Conservation (phyloP, 2,113 vertebrate species). For the Periophthalmodon schlosseri region DNA sequence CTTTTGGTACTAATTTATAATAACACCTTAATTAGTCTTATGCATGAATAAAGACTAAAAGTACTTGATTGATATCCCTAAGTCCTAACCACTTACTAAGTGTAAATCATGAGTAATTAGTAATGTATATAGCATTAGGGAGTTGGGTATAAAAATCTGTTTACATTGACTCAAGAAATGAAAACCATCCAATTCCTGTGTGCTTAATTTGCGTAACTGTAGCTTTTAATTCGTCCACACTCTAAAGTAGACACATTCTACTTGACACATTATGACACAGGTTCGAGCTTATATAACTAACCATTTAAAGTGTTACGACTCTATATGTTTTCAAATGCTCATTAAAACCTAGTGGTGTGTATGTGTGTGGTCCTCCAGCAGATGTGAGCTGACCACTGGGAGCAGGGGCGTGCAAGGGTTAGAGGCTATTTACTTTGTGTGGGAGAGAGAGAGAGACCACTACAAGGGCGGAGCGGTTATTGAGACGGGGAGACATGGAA, state of each 20-base stretch:
- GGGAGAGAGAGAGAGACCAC: conserved; percentile 29
- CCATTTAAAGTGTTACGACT: not conserved
- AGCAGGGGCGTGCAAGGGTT: conserved; percentile 18
- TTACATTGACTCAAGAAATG: not conserved
- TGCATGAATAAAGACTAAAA: too few relatives aligned
- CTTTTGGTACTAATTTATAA: too few relatives aligned
- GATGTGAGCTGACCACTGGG: conserved; percentile 63
- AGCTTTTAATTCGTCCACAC: not conserved
- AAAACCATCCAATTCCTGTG: not conserved
- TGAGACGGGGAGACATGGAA: conserved; percentile 48
- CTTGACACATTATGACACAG: not conserved
- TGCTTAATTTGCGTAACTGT: not conserved
- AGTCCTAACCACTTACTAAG: too few relatives aligned
- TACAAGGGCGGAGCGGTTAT: conserved; percentile 46
- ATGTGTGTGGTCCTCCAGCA: conserved; percentile 70
- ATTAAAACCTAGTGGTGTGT: not conserved
- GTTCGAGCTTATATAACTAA: not conserved
- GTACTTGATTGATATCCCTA: too few relatives aligned
- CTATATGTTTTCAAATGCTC: not conserved
- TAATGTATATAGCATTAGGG: too few relatives aligned
- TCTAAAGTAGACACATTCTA: not conserved
- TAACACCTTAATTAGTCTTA: too few relatives aligned
- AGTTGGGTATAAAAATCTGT: not conserved
- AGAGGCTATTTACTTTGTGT: conserved; percentile 48
- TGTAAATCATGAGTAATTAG: too few relatives aligned